A percentile compares a stretch with the other conserved stretches of the same genome.
Evolutionary conservation across 2,888 invertebrate genomes (phyloP).

Genomic region (Sarcophaga carnaria): DNA sequence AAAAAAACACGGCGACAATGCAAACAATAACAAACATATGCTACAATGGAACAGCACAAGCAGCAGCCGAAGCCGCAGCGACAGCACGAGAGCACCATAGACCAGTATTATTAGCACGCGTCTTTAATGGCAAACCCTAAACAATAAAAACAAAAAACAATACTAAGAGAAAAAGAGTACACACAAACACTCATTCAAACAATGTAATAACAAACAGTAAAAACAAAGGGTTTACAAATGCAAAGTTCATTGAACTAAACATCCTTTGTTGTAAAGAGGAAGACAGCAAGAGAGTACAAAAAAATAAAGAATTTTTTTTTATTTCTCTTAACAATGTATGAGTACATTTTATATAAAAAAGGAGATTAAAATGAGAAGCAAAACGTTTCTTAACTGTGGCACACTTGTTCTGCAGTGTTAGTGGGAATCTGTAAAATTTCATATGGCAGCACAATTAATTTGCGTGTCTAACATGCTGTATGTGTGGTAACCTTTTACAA

Average conservation of each 20-base stretch:
- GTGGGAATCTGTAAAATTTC: no score
- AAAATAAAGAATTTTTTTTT: background rate
- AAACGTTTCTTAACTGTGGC: no score
- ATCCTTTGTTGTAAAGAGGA: conserved; percentile 55
- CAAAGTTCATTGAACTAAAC: conserved; percentile 63
- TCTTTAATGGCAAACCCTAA: conserved; percentile 53
- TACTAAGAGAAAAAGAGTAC: conserved; percentile 14
- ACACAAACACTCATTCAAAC: conserved; percentile 7
- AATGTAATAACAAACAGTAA: conserved; percentile 3
- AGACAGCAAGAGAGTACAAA: conserved; percentile 6
- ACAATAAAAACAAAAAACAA: conserved; percentile 25
- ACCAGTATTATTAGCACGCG: conserved; percentile 31
- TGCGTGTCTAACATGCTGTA: no score
- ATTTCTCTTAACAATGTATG: background rate
- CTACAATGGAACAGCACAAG: conserved; percentile 16
- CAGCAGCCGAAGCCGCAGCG: background rate
- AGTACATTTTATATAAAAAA: no score
- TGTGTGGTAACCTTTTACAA: no score
- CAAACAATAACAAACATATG: conserved; percentile 41
- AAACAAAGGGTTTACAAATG: conserved; percentile 9
- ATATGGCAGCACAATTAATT: conserved; percentile 31
- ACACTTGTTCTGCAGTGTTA: no score
- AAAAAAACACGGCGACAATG: background rate
- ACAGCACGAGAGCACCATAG: background rate
- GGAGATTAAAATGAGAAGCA: no score